A percentile compares a stretch with the other conserved stretches of the same genome.
Evolutionary conservation across 2,113 vertebrate genomes (phyloP).

Genomic region (Cyanoramphus novaezelandiae): DNA sequence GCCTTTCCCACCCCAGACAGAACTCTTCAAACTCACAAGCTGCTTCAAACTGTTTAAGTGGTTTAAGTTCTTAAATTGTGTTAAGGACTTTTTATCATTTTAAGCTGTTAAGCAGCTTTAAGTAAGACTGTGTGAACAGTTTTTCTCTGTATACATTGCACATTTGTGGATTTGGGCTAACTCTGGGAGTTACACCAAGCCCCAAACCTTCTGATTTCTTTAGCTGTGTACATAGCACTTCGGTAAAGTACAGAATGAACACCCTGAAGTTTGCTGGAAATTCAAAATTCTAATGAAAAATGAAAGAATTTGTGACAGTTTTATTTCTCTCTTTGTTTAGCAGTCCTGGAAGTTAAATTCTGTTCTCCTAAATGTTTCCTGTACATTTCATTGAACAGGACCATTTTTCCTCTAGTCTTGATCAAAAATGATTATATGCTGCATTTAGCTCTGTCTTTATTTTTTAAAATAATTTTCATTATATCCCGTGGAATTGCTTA

Average conservation of each 20-base stretch:
- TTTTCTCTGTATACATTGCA: background rate
- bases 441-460: background rate
- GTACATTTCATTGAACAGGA: background rate
- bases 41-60: slow-evolving; percentile 37
- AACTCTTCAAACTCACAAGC: background rate
- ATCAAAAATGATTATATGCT: background rate
- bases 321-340: background rate
- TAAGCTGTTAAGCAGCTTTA: slow-evolving; percentile 66
- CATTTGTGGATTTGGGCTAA: background rate
- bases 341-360: background rate
- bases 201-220: background rate
- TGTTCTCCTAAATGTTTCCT: background rate
- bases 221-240: background rate
- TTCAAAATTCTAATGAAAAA: background rate
- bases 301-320: background rate
- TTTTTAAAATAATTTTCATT: background rate
- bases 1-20: background rate
- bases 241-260: background rate
- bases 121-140: background rate
- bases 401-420: background rate
- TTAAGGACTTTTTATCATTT: slow-evolving; percentile 58
- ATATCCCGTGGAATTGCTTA: background rate
- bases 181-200: background rate
- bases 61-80: slow-evolving; percentile 59
- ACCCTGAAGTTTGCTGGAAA: background rate